These are phyloP conservation scores for Lasioglossum morio DNA, from an alignment of 2,888 invertebrate species.

Conservation along the genomic window DNA sequence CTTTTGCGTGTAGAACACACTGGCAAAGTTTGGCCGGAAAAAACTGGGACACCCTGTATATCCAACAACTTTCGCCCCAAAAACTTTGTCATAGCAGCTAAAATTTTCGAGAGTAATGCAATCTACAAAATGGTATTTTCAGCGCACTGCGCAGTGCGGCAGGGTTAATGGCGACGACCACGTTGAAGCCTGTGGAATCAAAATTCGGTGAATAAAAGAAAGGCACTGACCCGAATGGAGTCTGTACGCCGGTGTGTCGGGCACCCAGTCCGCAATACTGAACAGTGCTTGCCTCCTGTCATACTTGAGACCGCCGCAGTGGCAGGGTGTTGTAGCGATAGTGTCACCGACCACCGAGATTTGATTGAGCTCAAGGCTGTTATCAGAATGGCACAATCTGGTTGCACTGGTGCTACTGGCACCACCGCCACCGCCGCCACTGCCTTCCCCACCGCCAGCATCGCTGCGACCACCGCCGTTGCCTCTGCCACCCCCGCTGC, in stretches of 20 bases:
- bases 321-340: conserved; percentile 83
- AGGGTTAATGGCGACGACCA: not conserved
- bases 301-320: conserved; percentile 83
- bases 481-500: conserved; percentile 77
- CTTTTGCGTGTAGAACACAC: too few relatives aligned
- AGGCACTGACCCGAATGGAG: conserved; percentile 77
- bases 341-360: conserved; percentile 85
- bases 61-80: too few relatives aligned
- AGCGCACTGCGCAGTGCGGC: too few relatives aligned
- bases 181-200: not conserved
- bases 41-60: too few relatives aligned
- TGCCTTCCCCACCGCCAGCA: conserved; percentile 73
- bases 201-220: not conserved
- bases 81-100: too few relatives aligned
- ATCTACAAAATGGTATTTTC: too few relatives aligned
- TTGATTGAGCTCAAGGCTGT: conserved; percentile 85
- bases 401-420: conserved; percentile 82
- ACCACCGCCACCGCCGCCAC: conserved; percentile 76
- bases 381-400: conserved; percentile 82
- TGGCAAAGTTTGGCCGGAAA: too few relatives aligned
- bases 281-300: conserved; percentile 84
- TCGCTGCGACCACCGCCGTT: conserved; percentile 73
- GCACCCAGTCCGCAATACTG: conserved; percentile 82
- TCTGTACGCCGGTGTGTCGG: conserved; percentile 77
- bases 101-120: too few relatives aligned